These are phyloP conservation scores for Amblyraja radiata DNA, from an alignment of 2,797 vertebrate genomes.

Conservation along the genomic window DNA sequence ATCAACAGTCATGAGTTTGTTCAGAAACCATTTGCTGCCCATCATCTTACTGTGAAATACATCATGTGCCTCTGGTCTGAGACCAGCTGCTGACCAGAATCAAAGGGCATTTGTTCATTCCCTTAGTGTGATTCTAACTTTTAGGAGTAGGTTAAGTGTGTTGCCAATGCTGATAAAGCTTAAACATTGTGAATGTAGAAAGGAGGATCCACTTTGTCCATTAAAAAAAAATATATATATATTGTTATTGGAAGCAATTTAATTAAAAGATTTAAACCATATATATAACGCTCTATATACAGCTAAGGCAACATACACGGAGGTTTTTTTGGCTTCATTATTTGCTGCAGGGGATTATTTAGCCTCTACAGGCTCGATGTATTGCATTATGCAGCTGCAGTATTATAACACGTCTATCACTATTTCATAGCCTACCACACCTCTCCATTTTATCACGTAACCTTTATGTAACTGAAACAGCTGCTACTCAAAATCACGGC, in stretches of 20 bases:
- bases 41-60: background rate
- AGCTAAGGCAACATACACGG: background rate
- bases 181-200: background rate
- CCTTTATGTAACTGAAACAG: background rate
- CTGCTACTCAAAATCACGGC: background rate
- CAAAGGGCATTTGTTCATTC: background rate
- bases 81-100: background rate
- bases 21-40: background rate
- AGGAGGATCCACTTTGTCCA: background rate
- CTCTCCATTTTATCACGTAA: background rate
- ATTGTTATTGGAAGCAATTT: background rate
- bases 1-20: background rate
- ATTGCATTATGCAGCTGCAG: slow-evolving; percentile 15
- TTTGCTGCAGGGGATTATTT: slow-evolving; percentile 7
- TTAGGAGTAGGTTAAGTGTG: background rate
- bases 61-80: background rate
- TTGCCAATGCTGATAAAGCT: background rate
- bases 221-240: too few species aligned
- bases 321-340: slow-evolving; percentile 14
- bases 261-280: too few species aligned
- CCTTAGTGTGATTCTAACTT: background rate
- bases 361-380: background rate
- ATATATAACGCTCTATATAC: background rate
- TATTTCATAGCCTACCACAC: background rate
- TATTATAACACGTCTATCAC: slow-evolving; percentile 4